Conservation (phyloP, 2,888 invertebrate species). For the Dorcus hopei region DNA sequence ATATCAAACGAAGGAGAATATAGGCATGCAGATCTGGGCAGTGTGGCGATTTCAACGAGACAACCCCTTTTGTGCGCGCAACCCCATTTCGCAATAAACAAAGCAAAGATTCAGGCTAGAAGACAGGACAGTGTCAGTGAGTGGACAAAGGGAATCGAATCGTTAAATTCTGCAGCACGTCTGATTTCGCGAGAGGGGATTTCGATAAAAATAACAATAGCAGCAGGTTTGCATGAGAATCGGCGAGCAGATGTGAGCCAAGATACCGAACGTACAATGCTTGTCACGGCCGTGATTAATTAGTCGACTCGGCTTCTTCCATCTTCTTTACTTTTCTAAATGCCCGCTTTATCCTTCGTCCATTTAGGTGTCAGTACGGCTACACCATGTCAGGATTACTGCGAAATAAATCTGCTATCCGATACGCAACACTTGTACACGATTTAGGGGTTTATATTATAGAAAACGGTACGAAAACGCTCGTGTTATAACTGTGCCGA, state of each 20-base stretch:
- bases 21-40: too few species aligned
- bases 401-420: constrained; percentile 22
- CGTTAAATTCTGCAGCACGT: constrained; percentile 34
- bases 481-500: too few species aligned
- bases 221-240: constrained; percentile 38
- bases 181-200: constrained; percentile 33
- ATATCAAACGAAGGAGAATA: not conserved
- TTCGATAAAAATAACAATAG: constrained; percentile 36
- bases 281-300: constrained; percentile 36
- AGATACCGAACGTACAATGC: constrained; percentile 27
- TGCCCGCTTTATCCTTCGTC: constrained; percentile 18
- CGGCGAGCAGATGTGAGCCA: constrained; percentile 11
- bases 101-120: constrained; percentile 26
- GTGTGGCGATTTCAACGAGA: not conserved
- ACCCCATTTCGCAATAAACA: constrained; percentile 30
- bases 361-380: constrained; percentile 22
- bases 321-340: constrained; percentile 24
- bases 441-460: constrained; percentile 16
- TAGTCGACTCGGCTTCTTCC: constrained; percentile 30
- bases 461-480: constrained; percentile 12
- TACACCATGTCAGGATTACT: constrained; percentile 19
- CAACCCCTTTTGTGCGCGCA: not conserved
- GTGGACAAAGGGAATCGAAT: constrained; percentile 27
- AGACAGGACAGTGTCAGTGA: constrained; percentile 28
- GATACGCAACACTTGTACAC: constrained; percentile 7